A percentile compares a stretch with the other conserved stretches of the same genome.
phyloP scores from a whole-genome alignment of 53 echinoderm and acorn worm genomes.

The Antedon mediterranea region DNA sequence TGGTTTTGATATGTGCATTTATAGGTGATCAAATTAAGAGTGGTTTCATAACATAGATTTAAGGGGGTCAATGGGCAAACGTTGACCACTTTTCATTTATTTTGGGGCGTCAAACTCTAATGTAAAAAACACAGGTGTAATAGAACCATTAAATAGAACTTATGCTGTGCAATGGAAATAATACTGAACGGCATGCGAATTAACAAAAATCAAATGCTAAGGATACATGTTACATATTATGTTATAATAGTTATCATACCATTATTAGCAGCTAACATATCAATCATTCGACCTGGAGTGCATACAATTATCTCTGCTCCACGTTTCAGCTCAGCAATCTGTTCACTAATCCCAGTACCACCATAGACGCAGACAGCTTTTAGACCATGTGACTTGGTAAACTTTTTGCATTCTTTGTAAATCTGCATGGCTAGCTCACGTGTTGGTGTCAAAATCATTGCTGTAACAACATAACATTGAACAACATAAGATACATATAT shows the following conservation, averaged over 20 bases:
- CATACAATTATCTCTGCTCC: slow-evolving; percentile 97
- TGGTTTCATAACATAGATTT: too few relatives aligned
- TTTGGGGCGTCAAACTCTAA: too few relatives aligned
- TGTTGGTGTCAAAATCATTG: slow-evolving; percentile 86
- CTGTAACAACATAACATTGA: slow-evolving; percentile 25
- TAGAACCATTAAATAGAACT: too few relatives aligned
- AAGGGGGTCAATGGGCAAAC: too few relatives aligned
- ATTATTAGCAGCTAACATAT: slow-evolving; percentile 93
- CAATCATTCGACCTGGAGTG: slow-evolving; percentile 94
- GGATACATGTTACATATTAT: too few relatives aligned
- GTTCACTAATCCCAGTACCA: slow-evolving; percentile 99
- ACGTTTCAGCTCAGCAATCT: slow-evolving; percentile 96
- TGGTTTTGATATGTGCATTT: too few relatives aligned
- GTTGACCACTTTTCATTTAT: too few relatives aligned
- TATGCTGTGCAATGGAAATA: too few relatives aligned
- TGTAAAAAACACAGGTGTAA: too few relatives aligned
- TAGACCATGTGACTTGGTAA: slow-evolving; percentile 60
- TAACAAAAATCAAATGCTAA: too few relatives aligned
- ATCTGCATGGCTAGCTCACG: slow-evolving; percentile 95
- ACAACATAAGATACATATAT: background rate
- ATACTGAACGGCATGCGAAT: too few relatives aligned
- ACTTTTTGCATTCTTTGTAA: slow-evolving; percentile 74
- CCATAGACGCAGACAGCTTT: slow-evolving; percentile 81
- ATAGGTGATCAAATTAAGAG: too few relatives aligned
- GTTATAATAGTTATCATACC: slow-evolving; percentile 30